Evolutionary conservation across 2,113 vertebrate genomes (phyloP).

Genomic region (Perccottus glenii): DNA sequence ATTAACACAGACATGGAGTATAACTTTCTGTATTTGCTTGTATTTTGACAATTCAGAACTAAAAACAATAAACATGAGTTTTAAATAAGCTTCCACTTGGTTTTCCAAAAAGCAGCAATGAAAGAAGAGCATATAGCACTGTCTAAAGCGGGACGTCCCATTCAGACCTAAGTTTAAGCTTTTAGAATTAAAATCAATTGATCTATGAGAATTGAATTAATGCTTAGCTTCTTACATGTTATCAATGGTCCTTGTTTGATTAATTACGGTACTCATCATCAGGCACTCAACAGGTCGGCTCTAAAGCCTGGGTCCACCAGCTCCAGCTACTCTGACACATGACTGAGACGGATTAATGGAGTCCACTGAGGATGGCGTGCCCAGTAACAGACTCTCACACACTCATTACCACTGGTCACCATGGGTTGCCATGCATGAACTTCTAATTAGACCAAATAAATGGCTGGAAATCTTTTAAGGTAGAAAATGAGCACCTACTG

Average conservation of each 20-base stretch:
- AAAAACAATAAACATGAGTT: background rate
- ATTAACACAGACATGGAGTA: too few species aligned
- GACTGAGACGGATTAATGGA: slow-evolving; percentile 71
- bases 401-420: slow-evolving; percentile 61
- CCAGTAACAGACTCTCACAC: slow-evolving; percentile 42
- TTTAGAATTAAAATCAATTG: slow-evolving; percentile 33
- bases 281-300: slow-evolving; percentile 48
- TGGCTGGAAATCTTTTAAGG: slow-evolving; percentile 50
- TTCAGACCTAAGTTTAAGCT: slow-evolving; percentile 30
- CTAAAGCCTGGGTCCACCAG: slow-evolving; percentile 15
- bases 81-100: too few species aligned
- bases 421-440: slow-evolving; percentile 62
- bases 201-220: slow-evolving; percentile 3
- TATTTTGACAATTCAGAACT: too few species aligned
- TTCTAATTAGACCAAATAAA: slow-evolving; percentile 73
- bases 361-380: slow-evolving; percentile 38
- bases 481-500: slow-evolving; percentile 33
- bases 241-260: slow-evolving; percentile 42
- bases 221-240: slow-evolving; percentile 36
- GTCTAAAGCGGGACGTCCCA: slow-evolving; percentile 21
- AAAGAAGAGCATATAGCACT: background rate
- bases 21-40: too few species aligned
- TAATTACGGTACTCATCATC: slow-evolving; percentile 54
- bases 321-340: slow-evolving; percentile 54
- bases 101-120: too few species aligned